Conservation (phyloP, 2,113 vertebrate species). For the Ancistrus triradiatus region DNA sequence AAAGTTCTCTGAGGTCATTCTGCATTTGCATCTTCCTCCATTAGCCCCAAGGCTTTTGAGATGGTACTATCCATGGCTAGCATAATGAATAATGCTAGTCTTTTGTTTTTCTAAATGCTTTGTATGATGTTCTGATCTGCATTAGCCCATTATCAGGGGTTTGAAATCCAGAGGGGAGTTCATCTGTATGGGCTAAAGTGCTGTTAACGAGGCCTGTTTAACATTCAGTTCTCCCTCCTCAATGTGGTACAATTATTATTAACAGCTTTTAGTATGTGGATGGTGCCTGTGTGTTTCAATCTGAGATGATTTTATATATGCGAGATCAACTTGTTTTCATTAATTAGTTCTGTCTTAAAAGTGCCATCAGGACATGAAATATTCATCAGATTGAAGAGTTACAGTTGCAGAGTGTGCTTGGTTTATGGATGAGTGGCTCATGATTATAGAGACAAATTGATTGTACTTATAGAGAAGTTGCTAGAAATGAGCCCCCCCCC, state of each 20-base stretch:
- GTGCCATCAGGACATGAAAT: constrained; percentile 75
- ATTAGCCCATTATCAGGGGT: constrained; percentile 66
- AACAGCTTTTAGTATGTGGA: constrained; percentile 72
- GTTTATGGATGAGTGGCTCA: constrained; percentile 13
- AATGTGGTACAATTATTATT: constrained; percentile 70
- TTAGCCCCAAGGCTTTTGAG: background rate
- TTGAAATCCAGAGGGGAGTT: constrained; percentile 66
- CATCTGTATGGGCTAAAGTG: constrained; percentile 70
- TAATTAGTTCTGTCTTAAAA: constrained; percentile 76
- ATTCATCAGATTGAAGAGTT: constrained; percentile 60
- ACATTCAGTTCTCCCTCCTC: constrained; percentile 71
- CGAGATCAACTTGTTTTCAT: constrained; percentile 75
- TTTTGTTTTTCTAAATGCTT: constrained; percentile 41
- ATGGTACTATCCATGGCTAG: constrained; percentile 1
- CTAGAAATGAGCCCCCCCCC: background rate
- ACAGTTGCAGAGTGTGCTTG: constrained; percentile 22
- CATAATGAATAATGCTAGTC: constrained; percentile 1
- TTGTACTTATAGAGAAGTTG: background rate
- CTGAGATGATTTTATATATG: constrained; percentile 74
- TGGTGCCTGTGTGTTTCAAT: constrained; percentile 66
- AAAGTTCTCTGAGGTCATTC: background rate
- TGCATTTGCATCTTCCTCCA: background rate
- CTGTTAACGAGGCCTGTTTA: constrained; percentile 76
- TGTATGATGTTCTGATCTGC: constrained; percentile 51
- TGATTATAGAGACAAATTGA: background rate